phyloP scores from a whole-genome alignment of 2,113 vertebrate species.

The Stegastes partitus region DNA sequence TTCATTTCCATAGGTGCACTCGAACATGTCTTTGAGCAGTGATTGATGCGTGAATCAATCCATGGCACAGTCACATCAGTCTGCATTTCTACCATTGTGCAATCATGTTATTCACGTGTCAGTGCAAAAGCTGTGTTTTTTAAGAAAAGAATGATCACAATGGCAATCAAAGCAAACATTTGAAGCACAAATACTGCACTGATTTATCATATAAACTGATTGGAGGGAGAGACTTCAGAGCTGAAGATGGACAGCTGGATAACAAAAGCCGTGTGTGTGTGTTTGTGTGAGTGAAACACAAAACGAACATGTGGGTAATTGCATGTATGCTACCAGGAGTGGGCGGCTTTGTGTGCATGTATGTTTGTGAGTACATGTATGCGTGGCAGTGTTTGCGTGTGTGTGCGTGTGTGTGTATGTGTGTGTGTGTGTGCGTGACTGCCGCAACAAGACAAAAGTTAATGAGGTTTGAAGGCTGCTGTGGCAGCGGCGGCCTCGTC shows the following conservation, averaged over 20 bases:
- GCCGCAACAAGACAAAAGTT: constrained; percentile 85
- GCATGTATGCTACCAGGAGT: constrained; percentile 23
- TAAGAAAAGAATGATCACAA: constrained; percentile 14
- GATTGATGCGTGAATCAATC: neutral
- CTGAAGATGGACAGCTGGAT: constrained; percentile 53
- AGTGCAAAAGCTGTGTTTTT: neutral
- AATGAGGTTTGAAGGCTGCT: constrained; percentile 85
- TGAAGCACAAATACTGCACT: neutral
- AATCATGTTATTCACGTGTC: constrained; percentile 10
- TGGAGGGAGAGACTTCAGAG: constrained; percentile 12
- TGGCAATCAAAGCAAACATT: constrained; percentile 18
- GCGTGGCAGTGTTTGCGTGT: constrained; percentile 13
- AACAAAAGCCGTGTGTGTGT: constrained; percentile 30
- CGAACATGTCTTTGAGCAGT: neutral
- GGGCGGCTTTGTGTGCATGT: constrained; percentile 27
- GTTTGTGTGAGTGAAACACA: constrained; percentile 5
- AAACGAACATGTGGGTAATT: constrained; percentile 35
- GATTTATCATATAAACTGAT: constrained; percentile 1
- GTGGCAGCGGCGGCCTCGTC: constrained; percentile 76
- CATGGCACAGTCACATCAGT: neutral
- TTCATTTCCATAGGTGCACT: constrained; percentile 8
- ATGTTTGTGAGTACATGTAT: constrained; percentile 31
- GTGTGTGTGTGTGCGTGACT: constrained; percentile 45
- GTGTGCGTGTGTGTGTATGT: constrained; percentile 6
- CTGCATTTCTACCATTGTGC: neutral